A percentile compares a stretch with the other conserved stretches of the same genome.
These are phyloP conservation scores for Kryptolebias marmoratus DNA, from an alignment of 2,113 vertebrate species.

Conservation along the genomic window DNA sequence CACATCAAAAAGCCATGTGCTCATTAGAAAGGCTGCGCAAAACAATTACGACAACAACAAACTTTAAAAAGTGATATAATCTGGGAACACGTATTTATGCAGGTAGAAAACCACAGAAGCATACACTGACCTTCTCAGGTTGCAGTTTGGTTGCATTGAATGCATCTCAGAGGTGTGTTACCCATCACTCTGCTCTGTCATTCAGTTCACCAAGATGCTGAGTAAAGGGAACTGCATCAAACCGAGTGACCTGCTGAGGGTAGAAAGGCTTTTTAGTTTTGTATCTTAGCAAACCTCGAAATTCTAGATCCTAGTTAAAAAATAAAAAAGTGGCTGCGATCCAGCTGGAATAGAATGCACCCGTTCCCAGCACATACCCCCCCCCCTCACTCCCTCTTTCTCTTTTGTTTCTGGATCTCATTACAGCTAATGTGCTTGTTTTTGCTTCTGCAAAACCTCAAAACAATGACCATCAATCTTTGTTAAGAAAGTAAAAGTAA, in stretches of 20 bases:
- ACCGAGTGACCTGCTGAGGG: constrained; percentile 13
- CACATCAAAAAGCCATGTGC: constrained; percentile 3
- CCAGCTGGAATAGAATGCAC: constrained; percentile 44
- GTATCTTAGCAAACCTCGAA: constrained; percentile 54
- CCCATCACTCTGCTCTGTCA: constrained; percentile 27
- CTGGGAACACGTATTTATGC: constrained; percentile 2
- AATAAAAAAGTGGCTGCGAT: constrained; percentile 27
- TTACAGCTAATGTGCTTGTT: constrained; percentile 36
- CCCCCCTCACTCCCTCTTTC: not conserved
- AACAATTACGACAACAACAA: not conserved
- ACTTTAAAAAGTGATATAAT: not conserved
- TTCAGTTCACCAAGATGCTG: constrained; percentile 37
- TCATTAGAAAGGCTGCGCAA: not conserved
- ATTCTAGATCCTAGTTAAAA: constrained; percentile 51
- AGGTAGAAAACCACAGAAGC: not conserved
- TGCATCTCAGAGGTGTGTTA: not conserved
- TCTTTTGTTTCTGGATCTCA: constrained; percentile 55
- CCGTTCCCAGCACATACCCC: constrained; percentile 9
- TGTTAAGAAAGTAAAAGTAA: constrained; percentile 31
- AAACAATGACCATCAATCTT: constrained; percentile 19
- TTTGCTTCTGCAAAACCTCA: constrained; percentile 45
- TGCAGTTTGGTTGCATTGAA: constrained; percentile 14
- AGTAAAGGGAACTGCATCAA: constrained; percentile 8
- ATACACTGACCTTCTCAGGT: constrained; percentile 13
- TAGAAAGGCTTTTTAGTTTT: constrained; percentile 26